Evolutionary conservation across 1,140 invertebrate species (phyloP), one percentile per base, ranked within the genome.

Genomic region (Aporrectodea caliginosa): DNA sequence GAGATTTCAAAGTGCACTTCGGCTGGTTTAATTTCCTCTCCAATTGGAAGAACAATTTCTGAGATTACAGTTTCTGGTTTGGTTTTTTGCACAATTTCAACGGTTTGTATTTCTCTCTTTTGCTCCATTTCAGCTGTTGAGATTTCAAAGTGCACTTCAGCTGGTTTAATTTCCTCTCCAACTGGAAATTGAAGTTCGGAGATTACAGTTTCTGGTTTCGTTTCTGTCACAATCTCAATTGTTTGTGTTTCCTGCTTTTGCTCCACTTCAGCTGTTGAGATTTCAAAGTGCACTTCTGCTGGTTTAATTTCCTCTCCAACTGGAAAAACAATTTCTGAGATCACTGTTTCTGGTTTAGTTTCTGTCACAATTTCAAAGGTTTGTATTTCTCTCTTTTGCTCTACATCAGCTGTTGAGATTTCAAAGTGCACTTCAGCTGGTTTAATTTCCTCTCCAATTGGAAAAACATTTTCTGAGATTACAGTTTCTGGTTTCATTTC

Each of bases 1-100:
- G 77, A 78, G 22, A 78, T 78, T 73, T 78, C 69, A 69, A 35
- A 77, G 12, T 74, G 34, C 75, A 35, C 71, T 78, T 81, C 79
- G 31, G 58, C 29, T 68, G 43, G 68, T 72, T 35, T 58, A 0
- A 35, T 73, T 70, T 78, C 75, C 80, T 82, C 78, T 73, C 58
- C 34, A 16, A 58, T 30, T 71, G 69, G 35, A 31, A 79, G 29
- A 16, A 77, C 71, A 58, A 58, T 31, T 30, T 77, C 30, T 76
- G 43, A 58, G 43, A 58, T 58, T 22, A 43, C 27, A 29, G 35
- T 30, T 43, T 43, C 75, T 58, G 35, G 2, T 33, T 68, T 2
- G 35, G 30, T 35, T 0, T 77, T 35, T 2, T 27, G 29, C 30
- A 31, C 16, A 0, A 43, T 69, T 58, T 27, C 68, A 29, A 43